Base-by-base conservation (phyloP, 2,888 invertebrate species). In the Listrodromus nycthemerus region DNA sequence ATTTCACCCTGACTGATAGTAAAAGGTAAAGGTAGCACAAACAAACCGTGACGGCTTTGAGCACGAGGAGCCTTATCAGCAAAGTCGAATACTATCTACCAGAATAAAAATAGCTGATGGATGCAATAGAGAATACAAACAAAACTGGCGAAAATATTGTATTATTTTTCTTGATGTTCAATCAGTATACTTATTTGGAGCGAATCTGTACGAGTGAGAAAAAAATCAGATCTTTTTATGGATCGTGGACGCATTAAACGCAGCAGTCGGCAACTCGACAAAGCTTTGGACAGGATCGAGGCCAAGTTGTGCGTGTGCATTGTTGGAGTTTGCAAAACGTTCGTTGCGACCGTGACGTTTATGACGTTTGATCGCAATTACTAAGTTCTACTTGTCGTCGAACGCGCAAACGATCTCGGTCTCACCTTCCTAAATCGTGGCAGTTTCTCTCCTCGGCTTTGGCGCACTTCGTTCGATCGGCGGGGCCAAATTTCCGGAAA, bases 321-420 rank as follows among this genome's bases (percentile, higher is more conserved):
- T 66, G 50, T 41, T 24, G 19, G 71, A 45, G 52, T 45, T 13
- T 55, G 13, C 33, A 21, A 77, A 41, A 50, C 67, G 70, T 69
- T 58, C 52, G 48, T 24, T 52, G 19, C 76, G 75, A 67, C 73
- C 30, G 52, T 52, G 82, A 85, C 89, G 88, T 90, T 90, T 88
- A 89, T 85, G 89, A 85, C 87, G 82, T 88, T 86, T 88, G 87
- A 80, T 76, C 75, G 82, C 82, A 85, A 88, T 90, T 88, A 88
- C 89, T 78, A 89, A 90, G 89, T 90, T 90, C 82, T 67, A 76
- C 63, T 19, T 52, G 65, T 69, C 66, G 61, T 33, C 33, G 76
- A 73, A 66, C 75, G 21, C 41, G 71, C 55, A 63, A 82, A 82
- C 65, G 81, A 76, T 84, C 66, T 37, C 16, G 58, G 21, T 45